Evolutionary conservation across 1,140 invertebrate genomes (phyloP).

Genomic region (Tenebrio molitor): DNA sequence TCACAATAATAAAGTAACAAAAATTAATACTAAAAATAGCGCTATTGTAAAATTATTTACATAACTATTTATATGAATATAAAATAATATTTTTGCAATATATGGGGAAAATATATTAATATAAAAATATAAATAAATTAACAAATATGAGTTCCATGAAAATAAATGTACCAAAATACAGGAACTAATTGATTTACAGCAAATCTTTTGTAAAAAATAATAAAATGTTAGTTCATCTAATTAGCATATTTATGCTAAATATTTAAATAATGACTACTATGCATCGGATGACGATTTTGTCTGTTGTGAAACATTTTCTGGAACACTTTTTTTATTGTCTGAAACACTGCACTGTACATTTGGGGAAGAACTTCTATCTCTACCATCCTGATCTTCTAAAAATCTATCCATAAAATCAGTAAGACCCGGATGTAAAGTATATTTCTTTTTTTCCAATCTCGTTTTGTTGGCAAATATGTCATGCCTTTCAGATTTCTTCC

Average conservation of each 20-base stretch:
- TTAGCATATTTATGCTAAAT: neutral
- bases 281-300: slow-evolving; percentile 31
- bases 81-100: slow-evolving; percentile 28
- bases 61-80: slow-evolving; percentile 34
- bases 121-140: slow-evolving; percentile 47
- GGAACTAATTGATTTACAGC: slow-evolving; percentile 12
- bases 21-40: neutral
- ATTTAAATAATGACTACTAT: slow-evolving; percentile 42
- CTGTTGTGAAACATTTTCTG: slow-evolving; percentile 34
- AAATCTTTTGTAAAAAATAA: neutral
- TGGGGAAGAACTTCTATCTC: slow-evolving; percentile 66
- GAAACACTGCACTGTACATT: slow-evolving; percentile 62
- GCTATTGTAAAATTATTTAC: slow-evolving; percentile 15
- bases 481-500: slow-evolving; percentile 98
- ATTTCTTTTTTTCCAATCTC: slow-evolving; percentile 89
- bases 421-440: slow-evolving; percentile 85
- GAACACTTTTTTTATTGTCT: slow-evolving; percentile 40
- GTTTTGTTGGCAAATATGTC: slow-evolving; percentile 92
- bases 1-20: neutral
- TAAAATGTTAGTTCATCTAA: neutral
- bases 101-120: slow-evolving; percentile 39
- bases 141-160: slow-evolving; percentile 24
- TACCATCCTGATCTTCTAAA: slow-evolving; percentile 83
- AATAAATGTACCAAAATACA: slow-evolving; percentile 8
- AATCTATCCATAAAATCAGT: slow-evolving; percentile 92